Conservation (phyloP, 2,113 vertebrate species). For the Phalacrocorax pelagicus region DNA sequence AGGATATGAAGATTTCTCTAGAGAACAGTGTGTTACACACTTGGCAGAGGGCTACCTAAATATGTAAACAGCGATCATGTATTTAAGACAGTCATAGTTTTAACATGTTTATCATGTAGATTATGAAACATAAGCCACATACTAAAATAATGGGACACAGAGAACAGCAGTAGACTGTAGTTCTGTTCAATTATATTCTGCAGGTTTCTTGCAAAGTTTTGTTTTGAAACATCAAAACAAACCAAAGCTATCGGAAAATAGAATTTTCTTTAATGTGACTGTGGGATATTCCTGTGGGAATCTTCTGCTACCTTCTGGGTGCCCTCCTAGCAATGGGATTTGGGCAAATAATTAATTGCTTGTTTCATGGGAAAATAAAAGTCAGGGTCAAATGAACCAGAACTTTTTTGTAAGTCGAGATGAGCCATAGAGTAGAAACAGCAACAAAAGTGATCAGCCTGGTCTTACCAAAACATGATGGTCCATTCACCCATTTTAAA, state of each 20-base stretch:
- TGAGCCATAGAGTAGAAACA: neutral
- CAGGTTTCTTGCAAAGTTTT: neutral
- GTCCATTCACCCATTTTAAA: neutral
- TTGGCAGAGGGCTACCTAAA: neutral
- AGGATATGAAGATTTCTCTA: neutral
- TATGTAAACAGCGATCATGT: neutral
- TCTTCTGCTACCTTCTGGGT: neutral
- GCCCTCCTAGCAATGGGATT: neutral
- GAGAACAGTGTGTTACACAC: neutral
- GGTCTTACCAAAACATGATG: neutral
- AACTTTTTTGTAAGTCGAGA: neutral
- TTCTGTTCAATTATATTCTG: neutral
- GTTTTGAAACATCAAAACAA: neutral
- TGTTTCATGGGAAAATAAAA: neutral
- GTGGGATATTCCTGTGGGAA: neutral
- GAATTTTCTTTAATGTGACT: neutral
- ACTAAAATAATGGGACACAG: neutral
- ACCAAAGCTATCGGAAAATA: neutral
- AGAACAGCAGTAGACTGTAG: neutral
- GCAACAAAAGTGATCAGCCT: accelerated
- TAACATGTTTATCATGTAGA: neutral
- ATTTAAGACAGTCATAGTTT: neutral
- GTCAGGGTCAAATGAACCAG: neutral
- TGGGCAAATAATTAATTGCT: neutral
- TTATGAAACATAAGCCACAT: neutral